Evolutionary conservation across 1,140 invertebrate genomes (phyloP).

Genomic region (Anoplolepis gracilipes): DNA sequence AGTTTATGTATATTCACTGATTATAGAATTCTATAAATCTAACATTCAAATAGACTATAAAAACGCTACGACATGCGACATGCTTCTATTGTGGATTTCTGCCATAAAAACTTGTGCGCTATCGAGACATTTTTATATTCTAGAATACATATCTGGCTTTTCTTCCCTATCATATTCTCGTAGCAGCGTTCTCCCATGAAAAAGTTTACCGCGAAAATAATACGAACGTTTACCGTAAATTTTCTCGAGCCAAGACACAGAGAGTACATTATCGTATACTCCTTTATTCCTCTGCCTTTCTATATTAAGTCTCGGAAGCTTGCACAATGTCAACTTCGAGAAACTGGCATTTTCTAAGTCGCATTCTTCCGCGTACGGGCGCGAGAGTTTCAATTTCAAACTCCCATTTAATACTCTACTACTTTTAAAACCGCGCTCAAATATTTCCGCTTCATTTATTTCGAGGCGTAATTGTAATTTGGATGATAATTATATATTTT

Average conservation of each 20-base stretch:
- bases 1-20: neutral
- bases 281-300: neutral
- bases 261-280: constrained; percentile 42
- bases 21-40: neutral
- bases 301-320: constrained; percentile 43
- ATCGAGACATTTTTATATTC: constrained; percentile 22
- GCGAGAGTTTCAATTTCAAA: neutral
- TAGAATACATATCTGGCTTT: neutral
- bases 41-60: neutral
- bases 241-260: constrained; percentile 6
- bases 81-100: neutral
- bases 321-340: constrained; percentile 24
- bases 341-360: constrained; percentile 21
- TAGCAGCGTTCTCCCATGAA: constrained; percentile 5
- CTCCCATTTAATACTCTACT: neutral
- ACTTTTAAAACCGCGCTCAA: constrained; percentile 2
- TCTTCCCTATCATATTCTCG: neutral
- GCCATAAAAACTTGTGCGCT: constrained; percentile 31
- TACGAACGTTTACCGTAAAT: constrained; percentile 55
- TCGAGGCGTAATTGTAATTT: neutral
- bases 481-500: neutral
- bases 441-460: neutral
- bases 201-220: constrained; percentile 52
- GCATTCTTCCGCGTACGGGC: constrained; percentile 25
- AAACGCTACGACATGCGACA: neutral